These are phyloP conservation scores for Calephelis virginiensis DNA, from an alignment of 1,140 invertebrate genomes.

Conservation along the genomic window DNA sequence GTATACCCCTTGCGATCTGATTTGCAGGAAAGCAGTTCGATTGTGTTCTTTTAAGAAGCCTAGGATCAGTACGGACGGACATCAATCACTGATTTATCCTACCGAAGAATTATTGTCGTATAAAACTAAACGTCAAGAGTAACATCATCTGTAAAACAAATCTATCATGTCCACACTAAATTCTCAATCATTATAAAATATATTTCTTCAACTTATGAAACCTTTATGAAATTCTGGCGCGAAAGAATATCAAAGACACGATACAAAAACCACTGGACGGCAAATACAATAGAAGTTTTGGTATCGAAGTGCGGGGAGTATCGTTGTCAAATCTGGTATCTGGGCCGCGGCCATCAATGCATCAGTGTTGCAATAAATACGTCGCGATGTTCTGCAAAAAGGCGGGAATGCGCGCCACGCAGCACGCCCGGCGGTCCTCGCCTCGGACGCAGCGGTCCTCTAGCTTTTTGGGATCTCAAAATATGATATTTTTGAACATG, in stretches of 20 bases:
- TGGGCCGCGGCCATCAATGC: conserved; percentile 41
- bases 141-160: neutral
- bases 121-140: neutral
- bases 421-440: conserved; percentile 63
- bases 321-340: conserved; percentile 64
- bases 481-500: conserved; percentile 44
- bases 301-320: conserved; percentile 54
- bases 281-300: conserved; percentile 51
- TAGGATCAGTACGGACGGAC: too few species aligned
- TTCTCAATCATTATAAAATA: conserved; percentile 1
- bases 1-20: too few species aligned
- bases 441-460: conserved; percentile 38
- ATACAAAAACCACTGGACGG: conserved; percentile 42
- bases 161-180: conserved; percentile 3
- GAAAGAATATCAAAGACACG: conserved; percentile 47
- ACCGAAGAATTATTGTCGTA: too few species aligned
- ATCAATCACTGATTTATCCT: too few species aligned
- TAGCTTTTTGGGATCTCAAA: conserved; percentile 55
- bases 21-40: too few species aligned
- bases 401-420: conserved; percentile 56
- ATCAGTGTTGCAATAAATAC: conserved; percentile 69
- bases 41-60: too few species aligned
- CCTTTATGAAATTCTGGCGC: conserved; percentile 46
- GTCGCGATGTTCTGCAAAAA: conserved; percentile 56
- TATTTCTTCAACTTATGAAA: conserved; percentile 2